Conservation (phyloP, 1,140 invertebrate species). For the Diachasma alloeum region DNA sequence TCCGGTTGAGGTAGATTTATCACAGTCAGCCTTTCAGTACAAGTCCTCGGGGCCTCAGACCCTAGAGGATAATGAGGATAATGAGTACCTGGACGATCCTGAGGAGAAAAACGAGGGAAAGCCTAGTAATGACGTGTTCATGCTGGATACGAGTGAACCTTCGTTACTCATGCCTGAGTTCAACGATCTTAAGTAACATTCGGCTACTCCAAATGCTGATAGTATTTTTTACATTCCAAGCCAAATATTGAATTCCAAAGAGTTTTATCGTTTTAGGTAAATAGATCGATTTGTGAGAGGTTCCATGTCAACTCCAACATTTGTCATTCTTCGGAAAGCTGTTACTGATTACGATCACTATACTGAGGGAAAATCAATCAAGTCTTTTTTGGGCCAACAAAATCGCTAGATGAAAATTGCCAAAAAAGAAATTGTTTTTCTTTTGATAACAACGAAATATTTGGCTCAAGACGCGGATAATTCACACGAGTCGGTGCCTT, state of each 20-base stretch:
- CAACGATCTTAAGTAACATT: neutral
- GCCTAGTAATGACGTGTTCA: neutral
- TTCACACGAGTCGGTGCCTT: no score
- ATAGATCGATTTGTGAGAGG: neutral
- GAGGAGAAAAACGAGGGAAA: neutral
- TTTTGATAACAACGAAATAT: no score
- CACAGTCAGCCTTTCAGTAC: conserved; percentile 90
- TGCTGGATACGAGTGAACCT: neutral
- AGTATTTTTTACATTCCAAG: neutral
- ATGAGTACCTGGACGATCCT: conserved; percentile 42
- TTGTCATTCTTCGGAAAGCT: no score
- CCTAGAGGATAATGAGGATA: conserved; percentile 50
- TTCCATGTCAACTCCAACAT: no score
- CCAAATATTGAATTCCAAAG: neutral
- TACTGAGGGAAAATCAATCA: no score
- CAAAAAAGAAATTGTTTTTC: no score
- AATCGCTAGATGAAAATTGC: no score
- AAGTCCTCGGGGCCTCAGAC: conserved; percentile 72
- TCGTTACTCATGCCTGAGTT: neutral
- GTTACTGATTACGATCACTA: no score
- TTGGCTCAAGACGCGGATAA: no score
- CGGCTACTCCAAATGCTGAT: neutral
- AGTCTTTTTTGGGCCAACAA: no score
- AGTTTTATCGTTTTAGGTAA: neutral
- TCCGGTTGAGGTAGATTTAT: conserved; percentile 96